These are phyloP conservation scores for Xiphorhynchus erythropygius DNA, from an alignment of 2,797 vertebrate species.

Conservation along the genomic window DNA sequence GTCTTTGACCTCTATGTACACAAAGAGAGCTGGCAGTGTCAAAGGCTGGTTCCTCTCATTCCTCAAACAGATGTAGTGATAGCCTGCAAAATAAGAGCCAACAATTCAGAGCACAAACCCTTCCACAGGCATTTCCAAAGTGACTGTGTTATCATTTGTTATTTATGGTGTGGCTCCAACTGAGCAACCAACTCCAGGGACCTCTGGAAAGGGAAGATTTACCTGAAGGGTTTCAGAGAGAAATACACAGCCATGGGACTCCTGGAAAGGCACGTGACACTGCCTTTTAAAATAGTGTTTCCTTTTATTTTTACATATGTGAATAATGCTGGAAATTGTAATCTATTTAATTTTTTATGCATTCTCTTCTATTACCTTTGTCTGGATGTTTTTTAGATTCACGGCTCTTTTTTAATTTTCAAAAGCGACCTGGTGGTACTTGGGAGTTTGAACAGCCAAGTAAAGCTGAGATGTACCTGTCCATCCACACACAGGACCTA, in stretches of 20 bases:
- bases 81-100: slow-evolving; percentile 79
- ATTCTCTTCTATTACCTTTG: background rate
- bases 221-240: background rate
- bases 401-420: background rate
- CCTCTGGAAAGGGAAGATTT: background rate
- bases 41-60: slow-evolving; percentile 96
- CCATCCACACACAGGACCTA: background rate
- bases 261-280: background rate
- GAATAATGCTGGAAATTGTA: background rate
- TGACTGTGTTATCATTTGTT: background rate
- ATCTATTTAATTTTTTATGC: background rate
- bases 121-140: background rate
- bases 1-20: slow-evolving; percentile 96
- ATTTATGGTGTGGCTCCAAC: background rate
- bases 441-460: background rate
- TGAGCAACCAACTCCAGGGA: background rate
- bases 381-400: background rate
- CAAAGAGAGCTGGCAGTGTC: slow-evolving; percentile 90
- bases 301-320: background rate
- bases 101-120: background rate
- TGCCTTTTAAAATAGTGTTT: background rate
- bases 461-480: background rate
- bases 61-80: slow-evolving; percentile 92
- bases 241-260: background rate
- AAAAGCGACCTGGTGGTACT: background rate